Conservation (phyloP, 2,797 vertebrate species). For the Tangara arthus region DNA sequence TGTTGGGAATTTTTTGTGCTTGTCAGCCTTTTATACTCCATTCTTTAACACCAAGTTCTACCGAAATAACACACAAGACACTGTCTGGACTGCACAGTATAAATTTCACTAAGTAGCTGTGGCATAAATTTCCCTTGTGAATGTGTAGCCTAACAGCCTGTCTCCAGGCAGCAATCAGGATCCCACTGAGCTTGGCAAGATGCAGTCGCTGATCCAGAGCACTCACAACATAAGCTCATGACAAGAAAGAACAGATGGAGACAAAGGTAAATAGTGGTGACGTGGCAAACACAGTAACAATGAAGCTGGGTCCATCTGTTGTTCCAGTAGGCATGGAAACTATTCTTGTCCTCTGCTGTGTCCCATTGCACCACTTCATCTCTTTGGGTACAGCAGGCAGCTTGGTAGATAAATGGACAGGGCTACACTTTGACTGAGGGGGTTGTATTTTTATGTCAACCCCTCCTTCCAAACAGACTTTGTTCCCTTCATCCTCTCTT, state of each 20-base stretch:
- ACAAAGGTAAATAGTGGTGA: conserved; percentile 42
- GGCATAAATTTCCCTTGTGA: conserved; percentile 5
- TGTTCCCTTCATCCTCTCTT: not conserved
- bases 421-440: not conserved
- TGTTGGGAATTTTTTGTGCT: not conserved
- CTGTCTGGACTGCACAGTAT: not conserved
- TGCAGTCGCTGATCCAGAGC: conserved; percentile 18
- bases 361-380: not conserved
- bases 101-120: not conserved
- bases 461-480: not conserved
- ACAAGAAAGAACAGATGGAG: conserved; percentile 56
- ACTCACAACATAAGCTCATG: conserved; percentile 42
- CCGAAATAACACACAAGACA: not conserved
- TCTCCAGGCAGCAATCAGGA: conserved; percentile 42
- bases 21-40: not conserved
- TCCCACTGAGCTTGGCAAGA: conserved; percentile 25
- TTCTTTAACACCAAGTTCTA: not conserved
- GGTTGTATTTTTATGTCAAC: not conserved
- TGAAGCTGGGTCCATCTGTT: conserved; percentile 47
- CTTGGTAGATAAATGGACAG: not conserved
- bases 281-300: conserved; percentile 5
- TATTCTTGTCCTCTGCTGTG: not conserved
- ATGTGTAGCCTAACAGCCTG: conserved; percentile 2
- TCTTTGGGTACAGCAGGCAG: not conserved
- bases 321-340: conserved; percentile 4